phyloP scores from a whole-genome alignment of 2,888 invertebrate species.

The Xanthorhoe designata region DNA sequence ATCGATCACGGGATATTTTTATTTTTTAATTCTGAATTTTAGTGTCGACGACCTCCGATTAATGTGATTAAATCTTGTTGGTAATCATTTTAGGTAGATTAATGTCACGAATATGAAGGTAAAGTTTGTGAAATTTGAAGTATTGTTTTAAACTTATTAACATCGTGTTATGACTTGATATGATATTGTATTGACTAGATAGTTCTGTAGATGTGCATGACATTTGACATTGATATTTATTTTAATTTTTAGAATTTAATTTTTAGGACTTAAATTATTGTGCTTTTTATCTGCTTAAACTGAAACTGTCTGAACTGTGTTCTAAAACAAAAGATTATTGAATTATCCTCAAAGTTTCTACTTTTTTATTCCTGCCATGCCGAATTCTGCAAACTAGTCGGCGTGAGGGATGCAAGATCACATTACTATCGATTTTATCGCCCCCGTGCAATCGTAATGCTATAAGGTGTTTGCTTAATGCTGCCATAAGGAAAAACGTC shows the following conservation, averaged over 20 bases:
- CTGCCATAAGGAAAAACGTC: not conserved
- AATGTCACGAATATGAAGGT: too few relatives aligned
- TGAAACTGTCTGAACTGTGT: too few relatives aligned
- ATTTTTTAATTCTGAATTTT: not conserved
- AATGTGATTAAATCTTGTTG: not conserved
- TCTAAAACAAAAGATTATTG: too few relatives aligned
- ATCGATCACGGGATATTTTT: slow-evolving; percentile 22
- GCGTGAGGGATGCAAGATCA: slow-evolving; percentile 1
- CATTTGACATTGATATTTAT: too few relatives aligned
- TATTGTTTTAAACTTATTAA: too few relatives aligned
- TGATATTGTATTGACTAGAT: too few relatives aligned
- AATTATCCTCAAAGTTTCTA: not conserved
- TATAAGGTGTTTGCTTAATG: slow-evolving; percentile 7
- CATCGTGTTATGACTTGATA: too few relatives aligned
- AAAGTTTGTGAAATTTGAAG: too few relatives aligned
- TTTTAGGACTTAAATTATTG: too few relatives aligned
- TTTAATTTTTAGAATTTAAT: too few relatives aligned
- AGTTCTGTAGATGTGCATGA: too few relatives aligned
- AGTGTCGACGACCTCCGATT: not conserved
- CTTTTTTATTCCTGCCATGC: not conserved
- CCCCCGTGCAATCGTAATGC: slow-evolving; percentile 7
- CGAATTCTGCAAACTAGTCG: not conserved
- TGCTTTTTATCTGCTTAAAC: too few relatives aligned
- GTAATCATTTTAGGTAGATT: not conserved
- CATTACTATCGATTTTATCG: slow-evolving; percentile 23